These are phyloP conservation scores for Pampusana beccarii DNA, from an alignment of 2,113 vertebrate genomes.

Conservation along the genomic window DNA sequence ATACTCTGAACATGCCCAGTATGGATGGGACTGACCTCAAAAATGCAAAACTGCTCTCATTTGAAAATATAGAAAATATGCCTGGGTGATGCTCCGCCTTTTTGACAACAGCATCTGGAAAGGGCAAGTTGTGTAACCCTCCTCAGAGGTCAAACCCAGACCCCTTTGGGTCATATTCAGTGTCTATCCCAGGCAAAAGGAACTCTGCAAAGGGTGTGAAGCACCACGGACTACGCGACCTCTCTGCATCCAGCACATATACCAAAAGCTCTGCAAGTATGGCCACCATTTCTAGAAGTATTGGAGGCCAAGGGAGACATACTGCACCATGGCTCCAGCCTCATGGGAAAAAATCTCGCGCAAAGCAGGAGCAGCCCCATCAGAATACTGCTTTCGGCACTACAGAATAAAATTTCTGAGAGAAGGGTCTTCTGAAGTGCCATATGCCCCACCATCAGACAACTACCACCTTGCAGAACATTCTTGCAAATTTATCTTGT, in stretches of 20 bases:
- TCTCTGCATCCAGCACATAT: background rate
- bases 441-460: background rate
- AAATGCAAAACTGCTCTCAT: background rate
- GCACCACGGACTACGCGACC: rapidly evolving
- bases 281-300: background rate
- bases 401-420: background rate
- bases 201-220: background rate
- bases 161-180: background rate
- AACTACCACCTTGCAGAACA: background rate
- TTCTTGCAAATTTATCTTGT: background rate
- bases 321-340: rapidly evolving
- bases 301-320: background rate
- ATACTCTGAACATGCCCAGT: background rate
- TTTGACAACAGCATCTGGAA: background rate
- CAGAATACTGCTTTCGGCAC: background rate
- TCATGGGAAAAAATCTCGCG: background rate
- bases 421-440: background rate
- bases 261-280: background rate
- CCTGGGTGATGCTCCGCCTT: background rate
- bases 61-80: background rate
- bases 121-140: background rate
- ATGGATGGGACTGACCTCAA: background rate
- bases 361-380: background rate
- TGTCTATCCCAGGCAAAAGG: background rate
- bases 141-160: background rate